Conservation (phyloP, 2,888 invertebrate genomes). For the Argynnis bischoffii region DNA sequence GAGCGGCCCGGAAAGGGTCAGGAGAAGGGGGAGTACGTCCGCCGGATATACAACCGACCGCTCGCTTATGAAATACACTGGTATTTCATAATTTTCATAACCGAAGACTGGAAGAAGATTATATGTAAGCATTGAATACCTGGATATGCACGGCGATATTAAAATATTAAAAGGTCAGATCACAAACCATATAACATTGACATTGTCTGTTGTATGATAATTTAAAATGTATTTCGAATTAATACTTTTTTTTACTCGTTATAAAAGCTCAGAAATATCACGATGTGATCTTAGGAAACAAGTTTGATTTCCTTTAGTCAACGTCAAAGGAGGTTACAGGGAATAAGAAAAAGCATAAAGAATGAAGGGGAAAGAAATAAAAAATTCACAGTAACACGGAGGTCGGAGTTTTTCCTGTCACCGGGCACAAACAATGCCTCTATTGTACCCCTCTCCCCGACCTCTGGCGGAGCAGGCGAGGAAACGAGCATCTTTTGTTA, state of each 20-base stretch:
- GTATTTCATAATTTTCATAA: constrained; percentile 49
- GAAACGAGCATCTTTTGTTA: constrained; percentile 82
- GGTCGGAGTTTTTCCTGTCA: constrained; percentile 83
- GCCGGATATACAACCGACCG: constrained; percentile 61
- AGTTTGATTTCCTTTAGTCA: constrained; percentile 69
- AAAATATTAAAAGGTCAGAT: not conserved
- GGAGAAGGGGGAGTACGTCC: constrained; percentile 51
- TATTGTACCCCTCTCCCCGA: constrained; percentile 61
- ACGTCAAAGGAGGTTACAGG: constrained; percentile 73
- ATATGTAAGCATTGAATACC: constrained; percentile 46
- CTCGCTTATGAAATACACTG: constrained; percentile 45
- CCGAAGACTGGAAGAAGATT: constrained; percentile 51
- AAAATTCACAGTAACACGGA: constrained; percentile 81
- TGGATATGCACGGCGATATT: not conserved
- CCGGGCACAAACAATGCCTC: constrained; percentile 80
- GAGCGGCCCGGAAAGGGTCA: constrained; percentile 62
- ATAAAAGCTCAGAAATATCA: constrained; percentile 30
- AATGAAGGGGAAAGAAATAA: constrained; percentile 70
- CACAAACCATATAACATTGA: not conserved
- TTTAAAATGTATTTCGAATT: not conserved
- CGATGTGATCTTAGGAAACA: constrained; percentile 52
- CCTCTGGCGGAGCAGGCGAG: constrained; percentile 61
- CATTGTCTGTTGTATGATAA: too few relatives aligned
- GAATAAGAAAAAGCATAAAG: constrained; percentile 58
- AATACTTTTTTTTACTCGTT: constrained; percentile 34